Base-by-base conservation (phyloP, 1,140 invertebrate species). In the Drosophila ananassae region DNA sequence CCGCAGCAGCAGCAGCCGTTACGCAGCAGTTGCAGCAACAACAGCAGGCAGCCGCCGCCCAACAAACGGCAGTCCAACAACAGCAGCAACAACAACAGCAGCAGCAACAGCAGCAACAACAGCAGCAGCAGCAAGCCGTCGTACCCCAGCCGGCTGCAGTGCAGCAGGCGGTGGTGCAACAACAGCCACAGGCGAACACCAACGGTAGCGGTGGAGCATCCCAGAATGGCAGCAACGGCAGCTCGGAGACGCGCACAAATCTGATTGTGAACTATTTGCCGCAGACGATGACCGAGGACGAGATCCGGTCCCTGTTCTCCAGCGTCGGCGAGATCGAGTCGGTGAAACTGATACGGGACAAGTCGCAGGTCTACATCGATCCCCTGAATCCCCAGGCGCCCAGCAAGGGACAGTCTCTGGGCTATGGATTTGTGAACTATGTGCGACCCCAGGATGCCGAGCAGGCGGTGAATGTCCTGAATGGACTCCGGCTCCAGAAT, bases 221-320 rank as follows among this genome's bases (percentile, higher is more conserved):
- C 77, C 89, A 91, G 53, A 85, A 91, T 44, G 84, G 79, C 44
- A 91, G 77, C 77, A 91, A 91, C 68, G 90, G 90, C 24, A 79
- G 78, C 63, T 77, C 72, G 44, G 91, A 92, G 68, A 92, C 90
- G 9, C 85, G 91, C 72, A 96, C 95, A 61, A 98, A 98, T 93
- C 93, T 98, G 54, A 98, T 98, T 89, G 96, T 98, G 48, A 98
- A 98, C 92, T 98, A 98, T 93, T 93, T 98, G 81, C 97, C 97
- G 47, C 97, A 98, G 93, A 97, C 95, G 21, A 98, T 98, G 97
- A 97, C 96, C 13, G 97, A 98, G 92, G 97, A 98, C 83, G 97
- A 98, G 92, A 96, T 97, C 69, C 93, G 96, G 51, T 95, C 95
- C 41, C 93, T 98, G 24, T 98, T 98, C 92, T 95, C 95, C 10